Conservation (phyloP, 2,797 vertebrate species). For the Pantherophis vulpinus region DNA sequence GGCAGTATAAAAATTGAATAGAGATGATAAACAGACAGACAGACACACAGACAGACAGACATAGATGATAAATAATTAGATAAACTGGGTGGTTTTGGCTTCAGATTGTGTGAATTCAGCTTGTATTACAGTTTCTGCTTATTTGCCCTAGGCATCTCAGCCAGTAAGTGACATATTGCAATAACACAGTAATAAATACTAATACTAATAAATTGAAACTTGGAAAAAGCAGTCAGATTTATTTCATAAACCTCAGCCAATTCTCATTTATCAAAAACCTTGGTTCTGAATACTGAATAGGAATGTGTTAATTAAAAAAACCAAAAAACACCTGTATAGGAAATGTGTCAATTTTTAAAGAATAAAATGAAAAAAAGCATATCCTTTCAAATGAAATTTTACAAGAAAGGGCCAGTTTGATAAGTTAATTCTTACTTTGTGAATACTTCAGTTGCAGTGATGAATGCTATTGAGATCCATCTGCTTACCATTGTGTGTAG, state of each 20-base stretch:
- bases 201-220: not conserved
- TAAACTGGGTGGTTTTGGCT: not conserved
- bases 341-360: not conserved
- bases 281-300: not conserved
- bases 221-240: slow-evolving; percentile 12
- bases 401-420: not conserved
- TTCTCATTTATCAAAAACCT: slow-evolving; percentile 3
- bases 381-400: not conserved
- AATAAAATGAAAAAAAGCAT: not conserved
- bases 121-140: not conserved
- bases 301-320: not conserved
- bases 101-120: not conserved
- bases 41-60: not conserved
- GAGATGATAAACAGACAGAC: not conserved
- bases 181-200: slow-evolving; percentile 23
- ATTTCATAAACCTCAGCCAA: slow-evolving; percentile 2
- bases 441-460: slow-evolving; percentile 22
- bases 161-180: slow-evolving; percentile 22
- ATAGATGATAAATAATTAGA: not conserved
- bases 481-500: not conserved
- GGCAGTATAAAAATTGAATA: not conserved
- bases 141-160: slow-evolving; percentile 24
- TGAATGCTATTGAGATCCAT: slow-evolving; percentile 2
- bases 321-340: not conserved
- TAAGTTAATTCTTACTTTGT: slow-evolving; percentile 25